Base-by-base conservation (phyloP, 1,140 invertebrate genomes). In the Antheraea mylitta region DNA sequence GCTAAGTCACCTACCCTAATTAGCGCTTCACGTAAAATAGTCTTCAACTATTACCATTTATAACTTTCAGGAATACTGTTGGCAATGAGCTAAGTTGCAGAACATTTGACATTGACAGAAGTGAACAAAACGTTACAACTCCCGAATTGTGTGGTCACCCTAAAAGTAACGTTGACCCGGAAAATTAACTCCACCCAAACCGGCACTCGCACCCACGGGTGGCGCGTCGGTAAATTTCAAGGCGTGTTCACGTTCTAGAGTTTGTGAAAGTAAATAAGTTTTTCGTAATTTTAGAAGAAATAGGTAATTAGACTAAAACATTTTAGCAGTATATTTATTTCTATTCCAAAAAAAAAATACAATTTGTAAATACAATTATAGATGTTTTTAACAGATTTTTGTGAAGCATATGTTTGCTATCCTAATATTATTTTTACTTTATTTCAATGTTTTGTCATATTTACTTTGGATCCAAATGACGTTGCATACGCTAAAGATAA, bases 171-270 rank as follows among this genome's bases (percentile, higher is more conserved):
- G 69, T 61, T 75, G 80, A 80, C 79, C 81, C 79, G 83, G 81
- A 80, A 83, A 83, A 86, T 86, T 86, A 82, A 81, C 79, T 81
- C 67, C 69, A 74, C 72, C 74, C 76, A 74, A 67, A 58, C 79
- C 74, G 81, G 81, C 78, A 77, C 72, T 59, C 70, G 65, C 22
- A 70, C 64, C 61, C 64, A 75, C 69, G 71, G 72, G 38, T 18
- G 37, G 62, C 68, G 38, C 67, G 42, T 69, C 64, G 66, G 67
- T 68, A 63, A 66, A 72, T 72, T 72, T 69, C 64, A 60, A 68
- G 63, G 42, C 42, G 67, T 67, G 63, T 69, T 68, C 62, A 68
- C 68, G 60, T 68, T 72, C 61, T 42, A 10, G 19, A 30, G 30
- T 30, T 61, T 30, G 45, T 16, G 45, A n/a, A 53, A 16, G 16